Percentiles rank a stretch among this genome's conserved stretches.
Evolutionary conservation across 1,140 invertebrate genomes (phyloP).

Genomic region (Drosophila rhopaloa): DNA sequence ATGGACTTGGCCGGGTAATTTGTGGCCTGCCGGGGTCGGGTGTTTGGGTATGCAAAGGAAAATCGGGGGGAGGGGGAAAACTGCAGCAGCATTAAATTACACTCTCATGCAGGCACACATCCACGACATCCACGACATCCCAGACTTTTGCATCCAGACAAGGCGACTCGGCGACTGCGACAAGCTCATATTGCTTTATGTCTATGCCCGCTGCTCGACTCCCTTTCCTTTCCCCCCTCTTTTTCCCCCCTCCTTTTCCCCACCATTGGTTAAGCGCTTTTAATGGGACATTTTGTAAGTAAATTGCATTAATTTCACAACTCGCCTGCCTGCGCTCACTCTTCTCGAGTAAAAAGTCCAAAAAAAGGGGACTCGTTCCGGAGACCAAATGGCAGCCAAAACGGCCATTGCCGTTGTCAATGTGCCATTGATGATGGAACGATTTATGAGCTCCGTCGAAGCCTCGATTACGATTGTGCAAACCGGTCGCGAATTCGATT

Average conservation of each 20-base stretch:
- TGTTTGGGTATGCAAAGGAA: conserved; percentile 8
- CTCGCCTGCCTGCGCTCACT: conserved; percentile 31
- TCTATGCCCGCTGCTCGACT: neutral
- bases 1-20: conserved; percentile 72
- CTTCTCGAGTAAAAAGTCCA: neutral
- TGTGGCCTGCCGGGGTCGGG: conserved; percentile 48
- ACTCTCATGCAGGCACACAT: conserved; percentile 35
- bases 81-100: conserved; percentile 77
- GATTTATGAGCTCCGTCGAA: conserved; percentile 58
- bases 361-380: too few species aligned
- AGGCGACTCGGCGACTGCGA: conserved; percentile 29
- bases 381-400: conserved; percentile 21
- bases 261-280: conserved; percentile 52
- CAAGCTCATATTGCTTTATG: conserved; percentile 71
- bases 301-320: conserved; percentile 79
- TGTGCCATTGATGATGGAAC: conserved; percentile 74
- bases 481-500: conserved; percentile 65
- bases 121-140: neutral
- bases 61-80: conserved; percentile 18
- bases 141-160: conserved; percentile 7
- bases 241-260: neutral
- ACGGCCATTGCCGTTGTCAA: conserved; percentile 64
- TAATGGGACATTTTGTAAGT: conserved; percentile 78
- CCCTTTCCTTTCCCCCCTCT: neutral
- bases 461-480: conserved; percentile 39